These are phyloP conservation scores for Aphidius ervi DNA, from an alignment of 1,140 invertebrate species.

Conservation along the genomic window DNA sequence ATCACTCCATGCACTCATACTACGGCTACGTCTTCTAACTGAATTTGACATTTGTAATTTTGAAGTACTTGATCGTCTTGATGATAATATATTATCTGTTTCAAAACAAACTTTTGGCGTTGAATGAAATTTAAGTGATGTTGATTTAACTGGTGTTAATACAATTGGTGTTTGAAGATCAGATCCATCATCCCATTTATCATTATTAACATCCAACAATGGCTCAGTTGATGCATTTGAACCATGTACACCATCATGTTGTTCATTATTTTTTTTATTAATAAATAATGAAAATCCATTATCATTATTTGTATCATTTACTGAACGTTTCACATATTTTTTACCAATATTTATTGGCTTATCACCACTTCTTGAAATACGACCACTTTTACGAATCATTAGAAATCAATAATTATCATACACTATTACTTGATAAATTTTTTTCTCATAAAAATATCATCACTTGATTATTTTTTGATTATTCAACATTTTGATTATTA, in stretches of 20 bases:
- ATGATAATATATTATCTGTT: conserved; percentile 58
- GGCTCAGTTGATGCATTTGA: conserved; percentile 42
- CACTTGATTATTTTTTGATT: too few relatives aligned
- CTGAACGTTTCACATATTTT: not conserved
- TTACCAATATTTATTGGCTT: too few relatives aligned
- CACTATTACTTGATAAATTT: too few relatives aligned
- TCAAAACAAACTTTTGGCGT: conserved; percentile 67
- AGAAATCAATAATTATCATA: too few relatives aligned
- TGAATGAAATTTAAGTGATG: conserved; percentile 36
- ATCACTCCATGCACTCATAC: conserved; percentile 81
- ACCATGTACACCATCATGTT: conserved; percentile 16
- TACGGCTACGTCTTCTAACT: conserved; percentile 59
- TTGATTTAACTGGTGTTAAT: conserved; percentile 45
- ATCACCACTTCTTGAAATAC: too few relatives aligned
- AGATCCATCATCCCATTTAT: conserved; percentile 56
- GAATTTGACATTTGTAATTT: conserved; percentile 44
- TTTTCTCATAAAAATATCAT: too few relatives aligned
- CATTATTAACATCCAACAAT: conserved; percentile 45
- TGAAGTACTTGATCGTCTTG: conserved; percentile 58
- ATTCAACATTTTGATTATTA: too few relatives aligned
- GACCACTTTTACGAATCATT: too few relatives aligned
- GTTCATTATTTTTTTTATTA: too few relatives aligned
- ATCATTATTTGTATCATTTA: conserved; percentile 15
- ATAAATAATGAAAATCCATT: too few relatives aligned
- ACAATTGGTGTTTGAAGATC: conserved; percentile 44